phyloP scores from a whole-genome alignment of 2,113 vertebrate species.

The Channa maculata region DNA sequence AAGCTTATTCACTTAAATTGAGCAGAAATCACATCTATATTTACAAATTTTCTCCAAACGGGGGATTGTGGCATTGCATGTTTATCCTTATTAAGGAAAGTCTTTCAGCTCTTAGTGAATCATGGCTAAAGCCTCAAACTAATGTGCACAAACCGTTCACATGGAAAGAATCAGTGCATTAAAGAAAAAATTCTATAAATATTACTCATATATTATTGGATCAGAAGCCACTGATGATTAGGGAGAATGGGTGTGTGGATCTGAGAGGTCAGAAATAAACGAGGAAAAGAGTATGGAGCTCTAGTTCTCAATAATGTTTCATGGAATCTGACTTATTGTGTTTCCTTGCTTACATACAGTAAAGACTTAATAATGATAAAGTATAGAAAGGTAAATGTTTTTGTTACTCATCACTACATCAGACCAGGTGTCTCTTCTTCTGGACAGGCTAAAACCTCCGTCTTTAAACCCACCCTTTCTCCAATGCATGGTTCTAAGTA shows the following conservation, averaged over 20 bases:
- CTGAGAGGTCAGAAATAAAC: slow-evolving; percentile 25
- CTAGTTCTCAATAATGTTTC: slow-evolving; percentile 55
- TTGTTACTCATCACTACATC: slow-evolving; percentile 22
- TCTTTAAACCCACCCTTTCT: slow-evolving; percentile 43
- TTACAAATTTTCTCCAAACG: slow-evolving; percentile 21
- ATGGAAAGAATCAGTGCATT: slow-evolving; percentile 23
- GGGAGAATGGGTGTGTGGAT: slow-evolving; percentile 24
- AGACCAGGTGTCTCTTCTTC: slow-evolving; percentile 29
- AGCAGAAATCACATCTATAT: slow-evolving; percentile 45
- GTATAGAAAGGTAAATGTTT: slow-evolving; percentile 18
- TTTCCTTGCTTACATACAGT: slow-evolving; percentile 12
- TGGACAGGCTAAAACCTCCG: slow-evolving; percentile 24
- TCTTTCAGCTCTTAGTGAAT: slow-evolving; percentile 23
- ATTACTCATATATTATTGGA: slow-evolving; percentile 42
- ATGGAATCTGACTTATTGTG: slow-evolving; percentile 16
- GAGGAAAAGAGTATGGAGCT: slow-evolving; percentile 24
- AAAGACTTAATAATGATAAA: slow-evolving; percentile 4
- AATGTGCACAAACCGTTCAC: slow-evolving; percentile 30
- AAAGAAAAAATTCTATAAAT: slow-evolving; percentile 26
- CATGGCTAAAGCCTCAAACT: slow-evolving; percentile 34
- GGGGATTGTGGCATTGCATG: slow-evolving; percentile 27
- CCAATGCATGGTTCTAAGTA: slow-evolving; percentile 69
- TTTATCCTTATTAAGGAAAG: slow-evolving; percentile 21
- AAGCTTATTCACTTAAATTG: slow-evolving; percentile 35
- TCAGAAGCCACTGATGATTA: slow-evolving; percentile 66